Base-by-base conservation (phyloP, 2,797 vertebrate genomes). In the Pseudochaenichthys georgianus region DNA sequence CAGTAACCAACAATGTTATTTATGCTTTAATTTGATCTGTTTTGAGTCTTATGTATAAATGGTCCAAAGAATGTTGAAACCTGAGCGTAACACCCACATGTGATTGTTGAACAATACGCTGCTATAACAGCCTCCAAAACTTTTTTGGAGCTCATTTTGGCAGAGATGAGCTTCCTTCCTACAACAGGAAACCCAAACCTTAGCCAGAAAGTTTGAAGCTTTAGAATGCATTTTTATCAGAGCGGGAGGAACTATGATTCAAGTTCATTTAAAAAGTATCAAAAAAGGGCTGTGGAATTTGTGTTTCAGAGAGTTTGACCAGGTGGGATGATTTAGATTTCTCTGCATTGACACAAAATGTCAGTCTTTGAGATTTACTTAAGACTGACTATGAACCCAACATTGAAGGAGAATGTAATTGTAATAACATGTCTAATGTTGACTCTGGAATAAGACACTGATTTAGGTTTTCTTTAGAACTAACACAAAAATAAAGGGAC, bases 101-200 rank as follows among this genome's bases (percentile, higher is more conserved):
- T 43, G 28, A 54, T 46, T 60, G 21, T 31, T 43, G 3, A 66
- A 42, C 16, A n/a, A 59, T 17, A 19, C 57, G 64, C 55, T 73
- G 50, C 64, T 61, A 4, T 16, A 50, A 65, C 13, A 31, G n/a
- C 12, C 42, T 13, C 2, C 13, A 55, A 47, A 21, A 47, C 7
- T 21, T 21, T 21, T 21, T 21, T 52, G 9, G 11, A 53, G 41
- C 38, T 13, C 9, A 9, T 5, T 8, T n/a, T 54, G 12, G 16
- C 12, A 11, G 15, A 34, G 15, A 23, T 73, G 51, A 28, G 17
- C 21, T 50, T 10, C 28, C 13, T 23, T 38, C 31, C 16, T 61
- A 38, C 38, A 38, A 38, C 34, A 38, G 34, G 8, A 38, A 38
- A 38, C 34, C 34, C 1, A 38, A 38, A 38, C 34, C 34, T 9